Conservation (phyloP, 1,140 invertebrate genomes). For the Drosophila serrata region DNA sequence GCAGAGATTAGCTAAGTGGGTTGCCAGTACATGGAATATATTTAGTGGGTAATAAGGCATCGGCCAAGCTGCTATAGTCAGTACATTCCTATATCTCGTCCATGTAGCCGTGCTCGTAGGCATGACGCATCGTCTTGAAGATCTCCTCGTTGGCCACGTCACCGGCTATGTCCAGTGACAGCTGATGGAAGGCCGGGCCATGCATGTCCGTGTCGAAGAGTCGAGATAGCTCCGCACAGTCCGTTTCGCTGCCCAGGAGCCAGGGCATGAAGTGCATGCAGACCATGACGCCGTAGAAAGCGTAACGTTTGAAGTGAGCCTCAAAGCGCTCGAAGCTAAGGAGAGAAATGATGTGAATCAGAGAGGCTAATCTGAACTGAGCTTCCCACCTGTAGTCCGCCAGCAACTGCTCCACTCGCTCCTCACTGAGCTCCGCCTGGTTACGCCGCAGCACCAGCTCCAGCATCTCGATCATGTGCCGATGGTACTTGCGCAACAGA, state of each 20-base stretch:
- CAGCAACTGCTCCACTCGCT: slow-evolving; percentile 46
- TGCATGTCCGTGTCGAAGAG: slow-evolving; percentile 76
- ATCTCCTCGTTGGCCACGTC: slow-evolving; percentile 69
- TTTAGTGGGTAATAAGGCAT: slow-evolving; percentile 11
- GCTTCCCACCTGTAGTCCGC: slow-evolving; percentile 52
- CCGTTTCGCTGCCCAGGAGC: slow-evolving; percentile 60
- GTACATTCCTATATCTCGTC: slow-evolving; percentile 54
- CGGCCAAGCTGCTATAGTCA: neutral
- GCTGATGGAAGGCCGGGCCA: slow-evolving; percentile 54
- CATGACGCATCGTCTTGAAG: slow-evolving; percentile 59
- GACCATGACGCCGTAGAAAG: slow-evolving; percentile 76
- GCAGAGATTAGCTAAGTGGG: slow-evolving; percentile 1
- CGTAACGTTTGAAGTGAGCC: slow-evolving; percentile 71
- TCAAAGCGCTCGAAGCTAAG: slow-evolving; percentile 66
- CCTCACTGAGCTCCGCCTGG: slow-evolving; percentile 30
- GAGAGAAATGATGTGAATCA: no score
- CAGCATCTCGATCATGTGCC: slow-evolving; percentile 57
- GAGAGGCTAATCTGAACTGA: no score
- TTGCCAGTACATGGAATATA: slow-evolving; percentile 1
- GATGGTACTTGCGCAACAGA: slow-evolving; percentile 48
- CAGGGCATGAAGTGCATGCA: slow-evolving; percentile 81
- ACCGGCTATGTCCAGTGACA: slow-evolving; percentile 69
- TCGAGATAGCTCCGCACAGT: slow-evolving; percentile 64
- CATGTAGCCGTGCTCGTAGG: slow-evolving; percentile 77
- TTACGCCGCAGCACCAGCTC: slow-evolving; percentile 69